phyloP scores from a whole-genome alignment of 2,888 invertebrate species.

The Chaitophorus viminalis region DNA sequence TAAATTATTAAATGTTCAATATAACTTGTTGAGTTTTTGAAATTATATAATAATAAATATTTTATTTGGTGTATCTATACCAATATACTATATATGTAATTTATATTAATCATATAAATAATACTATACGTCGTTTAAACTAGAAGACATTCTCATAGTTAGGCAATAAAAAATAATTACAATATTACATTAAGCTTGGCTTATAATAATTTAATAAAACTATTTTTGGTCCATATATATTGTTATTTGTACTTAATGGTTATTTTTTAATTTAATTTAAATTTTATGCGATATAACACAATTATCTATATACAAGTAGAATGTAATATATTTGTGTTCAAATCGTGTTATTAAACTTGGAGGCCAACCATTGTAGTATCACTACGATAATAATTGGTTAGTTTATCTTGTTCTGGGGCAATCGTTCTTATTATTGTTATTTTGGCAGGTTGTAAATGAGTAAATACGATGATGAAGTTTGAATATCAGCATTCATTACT shows the following conservation, averaged over 20 bases:
- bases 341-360: constrained; percentile 22
- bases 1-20: too few relatives aligned
- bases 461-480: background rate
- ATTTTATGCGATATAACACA: background rate
- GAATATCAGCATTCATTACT: background rate
- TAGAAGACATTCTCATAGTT: background rate
- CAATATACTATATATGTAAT: too few relatives aligned
- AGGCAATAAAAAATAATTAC: background rate
- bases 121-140: too few relatives aligned
- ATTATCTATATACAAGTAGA: background rate
- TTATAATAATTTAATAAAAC: background rate
- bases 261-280: background rate
- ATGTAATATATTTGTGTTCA: background rate
- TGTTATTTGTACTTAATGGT: background rate
- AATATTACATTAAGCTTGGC: background rate
- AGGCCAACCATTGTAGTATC: constrained; percentile 19
- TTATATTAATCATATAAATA: too few relatives aligned
- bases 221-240: background rate
- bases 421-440: constrained; percentile 14
- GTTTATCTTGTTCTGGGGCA: background rate
- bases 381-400: constrained; percentile 29
- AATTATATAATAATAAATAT: too few relatives aligned
- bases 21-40: too few relatives aligned
- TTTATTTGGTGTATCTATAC: too few relatives aligned
- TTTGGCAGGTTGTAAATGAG: background rate